Conservation (phyloP, 2,113 vertebrate species). For the Pedionomus torquatus region DNA sequence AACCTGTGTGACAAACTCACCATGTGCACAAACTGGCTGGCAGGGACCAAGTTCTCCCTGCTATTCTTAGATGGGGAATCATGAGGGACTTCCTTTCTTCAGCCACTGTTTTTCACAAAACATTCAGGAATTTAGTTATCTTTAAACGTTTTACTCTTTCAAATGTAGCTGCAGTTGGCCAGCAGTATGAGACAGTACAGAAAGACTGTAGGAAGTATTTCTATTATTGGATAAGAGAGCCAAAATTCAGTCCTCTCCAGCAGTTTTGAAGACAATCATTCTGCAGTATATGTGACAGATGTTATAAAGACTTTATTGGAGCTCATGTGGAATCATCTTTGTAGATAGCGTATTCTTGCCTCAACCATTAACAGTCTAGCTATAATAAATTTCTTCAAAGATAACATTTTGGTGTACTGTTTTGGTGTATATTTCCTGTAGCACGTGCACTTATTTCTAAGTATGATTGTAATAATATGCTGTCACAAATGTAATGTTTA, state of each 20-base stretch:
- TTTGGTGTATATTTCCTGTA: not conserved
- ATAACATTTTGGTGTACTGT: not conserved
- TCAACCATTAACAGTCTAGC: not conserved
- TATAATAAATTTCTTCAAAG: not conserved
- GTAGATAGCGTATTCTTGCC: not conserved
- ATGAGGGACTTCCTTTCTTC: not conserved
- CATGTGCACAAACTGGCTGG: rapidly evolving
- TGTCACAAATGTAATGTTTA: not conserved
- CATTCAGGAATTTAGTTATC: not conserved
- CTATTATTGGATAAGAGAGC: not conserved
- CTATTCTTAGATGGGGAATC: not conserved
- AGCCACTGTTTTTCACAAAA: not conserved
- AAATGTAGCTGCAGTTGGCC: not conserved
- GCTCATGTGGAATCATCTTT: not conserved
- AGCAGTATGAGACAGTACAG: not conserved
- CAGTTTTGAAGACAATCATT: not conserved
- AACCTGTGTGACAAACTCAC: not conserved
- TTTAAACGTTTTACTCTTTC: not conserved
- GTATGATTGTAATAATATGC: not conserved
- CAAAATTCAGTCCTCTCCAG: not conserved
- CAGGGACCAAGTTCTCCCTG: not conserved
- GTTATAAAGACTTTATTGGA: not conserved
- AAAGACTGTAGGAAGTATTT: not conserved
- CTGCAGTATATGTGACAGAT: not conserved
- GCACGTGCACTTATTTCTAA: not conserved